A percentile compares a stretch with the other conserved stretches of the same genome.
Evolutionary conservation across 2,888 invertebrate genomes (phyloP).

Genomic region (Drosophila tripunctata): DNA sequence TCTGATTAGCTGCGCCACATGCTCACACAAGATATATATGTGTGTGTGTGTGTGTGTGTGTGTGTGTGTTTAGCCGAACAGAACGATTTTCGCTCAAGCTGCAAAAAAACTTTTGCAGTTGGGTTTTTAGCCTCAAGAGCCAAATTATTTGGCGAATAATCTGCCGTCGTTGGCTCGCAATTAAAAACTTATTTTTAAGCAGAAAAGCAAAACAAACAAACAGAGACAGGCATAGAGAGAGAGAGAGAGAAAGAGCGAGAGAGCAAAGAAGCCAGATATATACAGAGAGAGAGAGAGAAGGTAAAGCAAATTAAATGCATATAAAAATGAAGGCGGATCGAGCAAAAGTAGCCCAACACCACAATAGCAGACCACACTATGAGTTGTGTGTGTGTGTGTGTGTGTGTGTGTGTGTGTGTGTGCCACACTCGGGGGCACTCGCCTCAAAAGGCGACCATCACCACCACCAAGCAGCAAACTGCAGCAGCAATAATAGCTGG

Average conservation of each 20-base stretch:
- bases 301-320: slow-evolving; percentile 67
- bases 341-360: slow-evolving; percentile 56
- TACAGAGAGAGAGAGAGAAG: slow-evolving; percentile 1
- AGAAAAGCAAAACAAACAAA: slow-evolving; percentile 49
- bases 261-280: neutral
- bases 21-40: neutral
- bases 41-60: neutral
- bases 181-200: slow-evolving; percentile 78
- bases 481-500: slow-evolving; percentile 26
- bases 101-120: slow-evolving; percentile 50
- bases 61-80: slow-evolving; percentile 46
- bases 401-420: slow-evolving; percentile 22
- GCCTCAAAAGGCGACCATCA: slow-evolving; percentile 53
- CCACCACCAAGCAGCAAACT: no score
- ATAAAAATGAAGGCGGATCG: slow-evolving; percentile 65
- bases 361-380: neutral
- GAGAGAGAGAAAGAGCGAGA: neutral
- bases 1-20: slow-evolving; percentile 58
- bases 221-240: neutral
- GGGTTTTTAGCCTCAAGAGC: slow-evolving; percentile 57
- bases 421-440: slow-evolving; percentile 54
- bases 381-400: neutral
- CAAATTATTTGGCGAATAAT: slow-evolving; percentile 84
- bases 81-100: slow-evolving; percentile 59
- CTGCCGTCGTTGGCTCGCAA: slow-evolving; percentile 70